Evolutionary conservation across 2,888 invertebrate species (phyloP).

Genomic region (Stenoptilia bipunctidactyla): DNA sequence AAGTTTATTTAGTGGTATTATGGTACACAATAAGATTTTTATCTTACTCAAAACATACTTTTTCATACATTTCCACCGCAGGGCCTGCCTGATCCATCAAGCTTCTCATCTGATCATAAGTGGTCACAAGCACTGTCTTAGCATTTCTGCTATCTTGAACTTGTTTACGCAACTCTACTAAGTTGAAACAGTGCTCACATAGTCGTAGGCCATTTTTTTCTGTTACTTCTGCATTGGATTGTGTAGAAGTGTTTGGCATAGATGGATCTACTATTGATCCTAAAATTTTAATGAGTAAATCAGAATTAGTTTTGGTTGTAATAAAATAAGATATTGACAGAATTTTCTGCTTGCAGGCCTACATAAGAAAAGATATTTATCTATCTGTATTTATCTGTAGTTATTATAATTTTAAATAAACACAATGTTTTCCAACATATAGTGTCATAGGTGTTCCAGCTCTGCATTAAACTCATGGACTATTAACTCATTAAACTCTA

Average conservation of each 20-base stretch:
- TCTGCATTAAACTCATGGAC: too few species aligned
- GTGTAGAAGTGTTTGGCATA: slow-evolving; percentile 27
- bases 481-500: too few species aligned
- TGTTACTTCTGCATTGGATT: slow-evolving; percentile 39
- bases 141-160: slow-evolving; percentile 85
- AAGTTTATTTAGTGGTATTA: too few species aligned
- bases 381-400: too few species aligned
- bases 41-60: slow-evolving; percentile 39
- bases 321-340: too few species aligned
- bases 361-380: too few species aligned
- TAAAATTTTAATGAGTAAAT: slow-evolving; percentile 18
- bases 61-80: slow-evolving; percentile 76
- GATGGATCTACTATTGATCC: slow-evolving; percentile 63
- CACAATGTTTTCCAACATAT: too few species aligned
- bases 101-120: slow-evolving; percentile 86
- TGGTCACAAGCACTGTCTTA: slow-evolving; percentile 82
- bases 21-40: too few species aligned
- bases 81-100: slow-evolving; percentile 81
- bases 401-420: too few species aligned
- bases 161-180: slow-evolving; percentile 83
- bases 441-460: too few species aligned
- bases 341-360: too few species aligned
- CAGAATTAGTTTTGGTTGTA: too few species aligned
- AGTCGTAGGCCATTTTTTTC: slow-evolving; percentile 76
- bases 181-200: slow-evolving; percentile 83